Percentiles rank a stretch among this genome's conserved stretches.
phyloP scores from a whole-genome alignment of 35 echinoderm and acorn worm genomes.

The Heliocidaris tuberculata region DNA sequence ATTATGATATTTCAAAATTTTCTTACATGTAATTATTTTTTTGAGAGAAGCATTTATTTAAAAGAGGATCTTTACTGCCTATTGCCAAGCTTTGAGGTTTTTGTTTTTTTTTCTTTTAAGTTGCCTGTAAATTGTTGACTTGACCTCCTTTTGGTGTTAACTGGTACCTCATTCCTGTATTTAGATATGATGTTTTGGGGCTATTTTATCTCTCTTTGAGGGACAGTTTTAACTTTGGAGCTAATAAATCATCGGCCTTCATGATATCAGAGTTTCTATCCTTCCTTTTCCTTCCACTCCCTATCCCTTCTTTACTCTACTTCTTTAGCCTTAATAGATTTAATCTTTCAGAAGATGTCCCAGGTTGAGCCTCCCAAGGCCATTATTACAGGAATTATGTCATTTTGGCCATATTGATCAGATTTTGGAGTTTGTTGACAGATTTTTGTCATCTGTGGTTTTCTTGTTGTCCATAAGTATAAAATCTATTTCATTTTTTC shows the following conservation, averaged over 20 bases:
- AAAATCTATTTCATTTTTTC: too few relatives aligned
- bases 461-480: too few relatives aligned
- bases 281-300: slow-evolving; percentile 15
- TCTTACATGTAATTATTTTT: background rate
- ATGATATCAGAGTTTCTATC: background rate
- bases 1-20: background rate
- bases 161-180: background rate
- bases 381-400: background rate
- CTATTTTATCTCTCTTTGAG: background rate
- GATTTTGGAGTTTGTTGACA: background rate
- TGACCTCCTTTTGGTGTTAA: background rate
- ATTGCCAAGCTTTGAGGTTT: background rate
- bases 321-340: background rate
- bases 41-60: background rate
- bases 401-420: background rate
- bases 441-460: background rate
- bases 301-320: background rate
- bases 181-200: background rate
- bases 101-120: background rate
- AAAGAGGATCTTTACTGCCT: background rate
- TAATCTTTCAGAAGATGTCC: background rate
- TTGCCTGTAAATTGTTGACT: background rate
- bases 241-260: background rate
- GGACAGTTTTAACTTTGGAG: background rate
- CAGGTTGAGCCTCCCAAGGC: background rate